Percentiles rank a stretch among this genome's conserved stretches.
These are phyloP conservation scores for Tokudaia tokunoshimensis DNA, from an alignment of 2,797 vertebrate species.

Conservation along the genomic window DNA sequence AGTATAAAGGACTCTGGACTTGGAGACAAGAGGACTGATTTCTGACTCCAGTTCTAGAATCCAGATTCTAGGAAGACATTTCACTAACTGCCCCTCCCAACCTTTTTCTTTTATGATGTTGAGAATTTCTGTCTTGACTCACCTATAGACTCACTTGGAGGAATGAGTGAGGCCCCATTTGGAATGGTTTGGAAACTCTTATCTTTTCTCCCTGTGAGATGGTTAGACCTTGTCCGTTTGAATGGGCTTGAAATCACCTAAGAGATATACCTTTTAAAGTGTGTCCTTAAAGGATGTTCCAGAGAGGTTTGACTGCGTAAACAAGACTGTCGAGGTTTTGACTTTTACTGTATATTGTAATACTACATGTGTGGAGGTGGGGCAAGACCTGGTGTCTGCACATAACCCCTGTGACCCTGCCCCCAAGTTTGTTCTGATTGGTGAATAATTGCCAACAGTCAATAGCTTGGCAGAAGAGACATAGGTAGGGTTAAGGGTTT, in stretches of 20 bases:
- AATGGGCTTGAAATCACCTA: neutral
- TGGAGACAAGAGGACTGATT: neutral
- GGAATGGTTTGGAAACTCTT: conserved; percentile 8
- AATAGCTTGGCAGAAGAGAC: neutral
- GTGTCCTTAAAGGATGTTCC: neutral
- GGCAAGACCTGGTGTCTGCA: neutral
- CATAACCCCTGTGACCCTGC: neutral
- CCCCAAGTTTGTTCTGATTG: neutral
- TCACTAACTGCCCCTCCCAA: neutral
- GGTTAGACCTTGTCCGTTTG: neutral
- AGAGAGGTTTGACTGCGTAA: neutral
- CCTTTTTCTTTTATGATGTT: conserved; percentile 43
- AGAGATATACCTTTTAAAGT: neutral
- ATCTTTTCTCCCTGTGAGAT: neutral
- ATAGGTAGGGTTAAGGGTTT: neutral
- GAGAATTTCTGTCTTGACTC: neutral
- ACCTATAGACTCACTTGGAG: neutral
- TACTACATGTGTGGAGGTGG: neutral
- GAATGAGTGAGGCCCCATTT: neutral
- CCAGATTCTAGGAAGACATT: neutral
- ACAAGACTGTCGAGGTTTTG: neutral
- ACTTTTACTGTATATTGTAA: neutral
- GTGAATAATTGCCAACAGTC: neutral
- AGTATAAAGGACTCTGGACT: neutral
- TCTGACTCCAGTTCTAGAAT: neutral